Evolutionary conservation across 1,140 invertebrate genomes (phyloP), one percentile per base, ranked within the genome.

Genomic region (Hestina assimilis): DNA sequence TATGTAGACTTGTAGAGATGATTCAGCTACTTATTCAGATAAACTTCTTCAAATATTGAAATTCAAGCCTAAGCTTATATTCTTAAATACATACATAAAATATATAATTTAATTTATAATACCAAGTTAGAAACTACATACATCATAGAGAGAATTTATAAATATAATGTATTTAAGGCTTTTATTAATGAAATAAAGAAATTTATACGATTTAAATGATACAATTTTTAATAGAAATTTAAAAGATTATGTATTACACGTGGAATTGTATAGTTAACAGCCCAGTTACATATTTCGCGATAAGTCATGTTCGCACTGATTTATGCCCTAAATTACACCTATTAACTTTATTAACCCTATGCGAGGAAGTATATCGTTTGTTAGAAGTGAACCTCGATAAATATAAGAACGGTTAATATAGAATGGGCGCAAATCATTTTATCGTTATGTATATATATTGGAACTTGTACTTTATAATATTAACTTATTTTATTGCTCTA

Each of bases 181-280:
- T n/a, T n/a, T n/a, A n/a, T n/a, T n/a, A n/a, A n/a, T n/a, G n/a
- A n/a, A n/a, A n/a, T n/a, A n/a, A n/a, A n/a, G n/a, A n/a, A n/a
- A n/a, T n/a, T n/a, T n/a, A n/a, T n/a, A n/a, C n/a, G n/a, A n/a
- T n/a, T n/a, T n/a, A n/a, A n/a, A n/a, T n/a, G n/a, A n/a, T n/a
- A n/a, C n/a, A n/a, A n/a, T n/a, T n/a, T n/a, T n/a, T n/a, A 38
- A 19, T 19, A 14, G 33, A 2, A 14, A 14, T 3, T 9, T 11
- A 9, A 12, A 11, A 31, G 28, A 31, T 31, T 38, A 38, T 9
- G 33, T 19, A 19, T n/a, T n/a, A 6, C 47, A 26, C 40, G 40
- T 43, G 45, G 60, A 79, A 74, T 79, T 74, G 66, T 73, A 80
- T 80, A 72, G 46, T 75, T 75, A 78, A 72, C 67, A 68, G 43